phyloP scores from a whole-genome alignment of 2,797 vertebrate genomes.

The Gila robusta region DNA sequence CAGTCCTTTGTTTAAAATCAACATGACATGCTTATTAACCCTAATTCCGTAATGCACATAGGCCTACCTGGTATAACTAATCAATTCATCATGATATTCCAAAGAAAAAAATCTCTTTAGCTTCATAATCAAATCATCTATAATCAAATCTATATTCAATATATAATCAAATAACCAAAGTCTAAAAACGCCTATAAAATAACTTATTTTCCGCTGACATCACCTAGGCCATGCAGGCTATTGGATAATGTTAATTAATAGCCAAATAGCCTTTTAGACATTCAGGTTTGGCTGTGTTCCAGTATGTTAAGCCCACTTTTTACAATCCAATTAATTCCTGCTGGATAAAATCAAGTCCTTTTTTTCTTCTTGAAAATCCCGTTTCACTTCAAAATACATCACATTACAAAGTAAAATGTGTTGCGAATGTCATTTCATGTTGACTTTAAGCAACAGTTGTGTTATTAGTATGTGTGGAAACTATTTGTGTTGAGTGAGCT shows the following conservation, averaged over 20 bases:
- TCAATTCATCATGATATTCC: not conserved
- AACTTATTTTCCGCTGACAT: not conserved
- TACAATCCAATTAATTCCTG: not conserved
- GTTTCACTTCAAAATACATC: not conserved
- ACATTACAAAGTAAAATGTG: not conserved
- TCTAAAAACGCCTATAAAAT: not conserved
- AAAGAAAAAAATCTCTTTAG: not conserved
- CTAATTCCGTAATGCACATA: not conserved
- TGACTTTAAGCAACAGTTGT: constrained; percentile 5
- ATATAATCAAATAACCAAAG: not conserved
- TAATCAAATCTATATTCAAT: not conserved
- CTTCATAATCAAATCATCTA: not conserved
- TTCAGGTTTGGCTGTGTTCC: not conserved
- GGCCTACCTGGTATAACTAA: not conserved
- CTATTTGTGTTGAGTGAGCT: not conserved
- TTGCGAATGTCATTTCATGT: not conserved
- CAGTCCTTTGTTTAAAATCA: constrained; percentile 4
- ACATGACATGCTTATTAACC: not conserved
- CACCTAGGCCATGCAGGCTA: not conserved
- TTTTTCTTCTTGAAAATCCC: not conserved
- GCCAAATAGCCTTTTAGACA: not conserved
- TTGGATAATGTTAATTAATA: not conserved
- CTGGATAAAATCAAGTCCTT: not conserved
- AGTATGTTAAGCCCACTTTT: not conserved
- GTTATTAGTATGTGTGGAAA: not conserved